Conservation (phyloP, 2,113 vertebrate species). For the Phaetusa simplex region DNA sequence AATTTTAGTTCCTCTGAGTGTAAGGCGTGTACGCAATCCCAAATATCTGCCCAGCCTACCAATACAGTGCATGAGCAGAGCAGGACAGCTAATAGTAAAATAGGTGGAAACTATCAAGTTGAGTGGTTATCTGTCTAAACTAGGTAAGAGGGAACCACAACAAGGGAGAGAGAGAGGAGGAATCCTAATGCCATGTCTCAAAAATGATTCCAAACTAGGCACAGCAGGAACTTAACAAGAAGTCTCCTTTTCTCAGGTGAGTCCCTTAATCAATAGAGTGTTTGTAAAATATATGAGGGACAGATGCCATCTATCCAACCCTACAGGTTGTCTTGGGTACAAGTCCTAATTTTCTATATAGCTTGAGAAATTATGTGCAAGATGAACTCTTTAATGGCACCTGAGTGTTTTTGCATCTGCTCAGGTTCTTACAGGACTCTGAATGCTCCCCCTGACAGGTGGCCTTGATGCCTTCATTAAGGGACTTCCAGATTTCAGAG, state of each 20-base stretch:
- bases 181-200: background rate
- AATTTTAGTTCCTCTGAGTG: background rate
- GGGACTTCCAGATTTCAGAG: background rate
- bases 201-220: background rate
- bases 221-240: background rate
- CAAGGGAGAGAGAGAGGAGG: background rate
- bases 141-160: background rate
- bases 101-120: background rate
- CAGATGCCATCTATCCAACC: background rate
- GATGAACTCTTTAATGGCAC: background rate
- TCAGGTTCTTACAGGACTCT: background rate
- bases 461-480: background rate
- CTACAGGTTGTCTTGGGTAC: background rate
- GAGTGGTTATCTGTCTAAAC: background rate
- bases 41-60: background rate
- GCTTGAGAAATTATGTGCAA: background rate
- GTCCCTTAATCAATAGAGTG: background rate
- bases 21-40: too few relatives aligned
- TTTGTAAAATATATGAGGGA: background rate
- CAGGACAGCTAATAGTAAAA: background rate
- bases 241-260: background rate
- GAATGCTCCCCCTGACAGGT: background rate
- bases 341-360: background rate
- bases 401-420: background rate
- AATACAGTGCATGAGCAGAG: background rate